Percentiles rank a stretch among this genome's conserved stretches.
These are phyloP conservation scores for Numenius arquata DNA, from an alignment of 2,113 vertebrate genomes.

Conservation along the genomic window DNA sequence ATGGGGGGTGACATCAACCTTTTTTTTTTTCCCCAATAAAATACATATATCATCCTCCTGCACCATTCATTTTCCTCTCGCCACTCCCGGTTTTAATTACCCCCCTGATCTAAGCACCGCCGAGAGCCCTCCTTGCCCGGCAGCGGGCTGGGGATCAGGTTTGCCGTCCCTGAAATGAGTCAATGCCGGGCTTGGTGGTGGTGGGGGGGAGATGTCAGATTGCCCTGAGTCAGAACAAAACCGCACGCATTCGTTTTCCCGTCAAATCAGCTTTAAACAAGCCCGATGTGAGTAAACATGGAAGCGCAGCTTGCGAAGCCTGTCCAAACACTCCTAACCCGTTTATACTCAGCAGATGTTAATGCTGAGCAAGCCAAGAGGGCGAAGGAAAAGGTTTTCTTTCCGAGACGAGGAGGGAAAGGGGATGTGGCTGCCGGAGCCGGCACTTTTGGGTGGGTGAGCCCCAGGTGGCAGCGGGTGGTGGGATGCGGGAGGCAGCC, in stretches of 20 bases:
- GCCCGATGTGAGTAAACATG: not conserved
- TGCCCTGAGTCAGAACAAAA: not conserved
- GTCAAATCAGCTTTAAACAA: not conserved
- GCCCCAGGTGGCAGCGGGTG: accelerated
- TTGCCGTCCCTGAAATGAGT: not conserved
- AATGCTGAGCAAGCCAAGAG: not conserved
- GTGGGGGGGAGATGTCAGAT: not conserved
- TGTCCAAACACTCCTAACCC: not conserved
- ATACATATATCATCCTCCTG: not conserved
- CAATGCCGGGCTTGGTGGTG: accelerated
- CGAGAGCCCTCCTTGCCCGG: not conserved
- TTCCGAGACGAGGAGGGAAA: not conserved
- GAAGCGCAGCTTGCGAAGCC: not conserved
- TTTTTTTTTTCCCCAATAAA: not conserved
- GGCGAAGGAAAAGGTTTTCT: not conserved
- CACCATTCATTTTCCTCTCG: not conserved
- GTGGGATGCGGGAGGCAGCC: not conserved
- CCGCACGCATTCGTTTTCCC: not conserved
- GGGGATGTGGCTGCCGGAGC: not conserved
- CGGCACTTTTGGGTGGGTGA: accelerated
- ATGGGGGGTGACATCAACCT: accelerated
- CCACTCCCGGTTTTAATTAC: not conserved
- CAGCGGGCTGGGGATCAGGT: not conserved
- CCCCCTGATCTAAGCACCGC: accelerated
- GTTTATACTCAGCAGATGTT: not conserved